Conservation (phyloP, 2,888 invertebrate genomes). For the Tupiocoris notatus region DNA sequence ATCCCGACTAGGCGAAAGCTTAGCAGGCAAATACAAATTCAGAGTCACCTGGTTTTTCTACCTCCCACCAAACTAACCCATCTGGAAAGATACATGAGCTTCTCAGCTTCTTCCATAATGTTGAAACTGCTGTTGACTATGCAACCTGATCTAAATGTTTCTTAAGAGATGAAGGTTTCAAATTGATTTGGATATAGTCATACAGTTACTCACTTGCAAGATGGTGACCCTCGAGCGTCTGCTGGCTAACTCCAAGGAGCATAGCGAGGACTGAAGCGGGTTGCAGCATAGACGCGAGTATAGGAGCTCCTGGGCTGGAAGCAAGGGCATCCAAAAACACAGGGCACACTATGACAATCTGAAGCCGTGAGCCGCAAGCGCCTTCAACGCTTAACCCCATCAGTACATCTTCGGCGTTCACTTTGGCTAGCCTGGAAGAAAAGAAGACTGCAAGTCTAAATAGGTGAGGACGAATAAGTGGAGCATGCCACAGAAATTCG, state of each 20-base stretch:
- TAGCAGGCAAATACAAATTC: not conserved
- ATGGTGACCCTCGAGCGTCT: conserved; percentile 67
- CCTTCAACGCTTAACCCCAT: conserved; percentile 55
- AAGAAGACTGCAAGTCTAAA: too few species aligned
- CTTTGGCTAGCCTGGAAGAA: conserved; percentile 65
- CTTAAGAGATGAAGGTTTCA: not conserved
- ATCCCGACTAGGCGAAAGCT: too few species aligned
- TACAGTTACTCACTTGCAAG: conserved; percentile 60
- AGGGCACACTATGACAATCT: conserved; percentile 79
- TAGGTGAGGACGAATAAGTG: too few species aligned
- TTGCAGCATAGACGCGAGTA: conserved; percentile 62
- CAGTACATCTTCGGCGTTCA: conserved; percentile 68
- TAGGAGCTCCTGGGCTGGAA: conserved; percentile 57
- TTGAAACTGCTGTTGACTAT: too few species aligned
- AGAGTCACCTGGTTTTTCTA: not conserved
- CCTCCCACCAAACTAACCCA: too few species aligned
- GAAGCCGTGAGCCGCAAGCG: conserved; percentile 73
- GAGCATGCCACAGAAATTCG: too few species aligned
- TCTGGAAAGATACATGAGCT: too few species aligned
- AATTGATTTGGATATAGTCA: not conserved
- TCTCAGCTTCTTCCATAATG: too few species aligned
- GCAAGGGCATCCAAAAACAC: conserved; percentile 60
- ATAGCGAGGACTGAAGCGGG: conserved; percentile 75
- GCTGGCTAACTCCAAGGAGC: conserved; percentile 75
- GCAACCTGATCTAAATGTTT: not conserved